Conservation (phyloP, 2,113 vertebrate genomes). For the Nymphicus hollandicus region DNA sequence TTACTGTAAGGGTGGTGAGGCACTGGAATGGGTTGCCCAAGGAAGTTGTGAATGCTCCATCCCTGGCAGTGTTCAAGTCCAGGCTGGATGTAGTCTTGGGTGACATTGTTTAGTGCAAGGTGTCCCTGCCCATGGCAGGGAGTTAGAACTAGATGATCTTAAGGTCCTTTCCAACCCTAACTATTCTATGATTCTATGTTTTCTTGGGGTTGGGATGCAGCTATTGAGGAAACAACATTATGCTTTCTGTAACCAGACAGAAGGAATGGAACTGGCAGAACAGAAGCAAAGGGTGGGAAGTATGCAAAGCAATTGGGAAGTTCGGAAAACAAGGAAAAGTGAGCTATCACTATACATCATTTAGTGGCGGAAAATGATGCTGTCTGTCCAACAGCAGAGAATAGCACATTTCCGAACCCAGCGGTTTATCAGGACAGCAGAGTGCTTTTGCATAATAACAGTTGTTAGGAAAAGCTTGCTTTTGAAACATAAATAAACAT, state of each 20-base stretch:
- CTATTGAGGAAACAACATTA: neutral
- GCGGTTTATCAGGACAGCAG: neutral
- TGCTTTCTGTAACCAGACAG: neutral
- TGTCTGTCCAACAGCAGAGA: neutral
- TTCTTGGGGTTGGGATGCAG: neutral
- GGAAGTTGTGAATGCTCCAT: neutral
- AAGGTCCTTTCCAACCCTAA: neutral
- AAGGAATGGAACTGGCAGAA: neutral
- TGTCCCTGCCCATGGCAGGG: neutral
- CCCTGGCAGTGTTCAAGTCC: neutral
- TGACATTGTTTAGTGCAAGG: neutral
- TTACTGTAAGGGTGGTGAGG: neutral
- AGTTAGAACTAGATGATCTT: neutral
- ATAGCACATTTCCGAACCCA: neutral
- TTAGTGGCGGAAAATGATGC: neutral
- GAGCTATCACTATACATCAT: neutral
- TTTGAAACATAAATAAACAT: neutral
- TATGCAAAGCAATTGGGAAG: neutral
- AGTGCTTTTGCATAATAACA: neutral
- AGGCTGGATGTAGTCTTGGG: neutral
- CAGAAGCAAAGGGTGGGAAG: neutral
- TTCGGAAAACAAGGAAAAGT: neutral
- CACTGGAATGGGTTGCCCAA: neutral
- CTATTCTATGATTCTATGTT: neutral
- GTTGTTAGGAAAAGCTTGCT: neutral